A percentile compares a stretch with the other conserved stretches of the same genome.
phyloP scores from a whole-genome alignment of 2,888 invertebrate genomes.

The Crossocerus cetratus region DNA sequence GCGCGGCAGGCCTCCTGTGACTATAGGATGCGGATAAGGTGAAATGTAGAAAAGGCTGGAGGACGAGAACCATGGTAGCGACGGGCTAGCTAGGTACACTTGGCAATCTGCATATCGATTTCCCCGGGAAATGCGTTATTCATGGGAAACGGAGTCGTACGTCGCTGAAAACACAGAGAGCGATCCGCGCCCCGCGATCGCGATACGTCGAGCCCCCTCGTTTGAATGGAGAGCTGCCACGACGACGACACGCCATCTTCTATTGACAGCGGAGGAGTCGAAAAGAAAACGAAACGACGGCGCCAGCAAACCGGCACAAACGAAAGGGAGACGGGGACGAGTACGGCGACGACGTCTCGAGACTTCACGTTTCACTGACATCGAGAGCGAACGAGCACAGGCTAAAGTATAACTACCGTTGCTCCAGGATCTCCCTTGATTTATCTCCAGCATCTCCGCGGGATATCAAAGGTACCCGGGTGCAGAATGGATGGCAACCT shows the following conservation, averaged over 20 bases:
- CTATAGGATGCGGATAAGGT: conserved; percentile 21
- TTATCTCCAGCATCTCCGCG: background rate
- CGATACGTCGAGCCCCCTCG: conserved; percentile 52
- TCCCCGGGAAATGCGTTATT: conserved; percentile 63
- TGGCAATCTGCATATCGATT: conserved; percentile 66
- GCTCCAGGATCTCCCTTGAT: background rate
- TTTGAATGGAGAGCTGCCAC: conserved; percentile 51
- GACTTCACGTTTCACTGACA: background rate
- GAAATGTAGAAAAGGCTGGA: conserved; percentile 13
- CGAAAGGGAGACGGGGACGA: background rate
- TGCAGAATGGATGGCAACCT: background rate
- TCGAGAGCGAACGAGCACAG: background rate
- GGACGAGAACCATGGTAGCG: conserved; percentile 7
- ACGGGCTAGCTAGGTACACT: conserved; percentile 41
- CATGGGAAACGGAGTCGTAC: conserved; percentile 61
- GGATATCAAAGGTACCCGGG: background rate
- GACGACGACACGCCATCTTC: conserved; percentile 48
- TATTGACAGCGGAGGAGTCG: conserved; percentile 23
- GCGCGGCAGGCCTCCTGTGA: conserved; percentile 18
- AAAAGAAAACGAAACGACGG: conserved; percentile 29
- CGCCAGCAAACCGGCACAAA: conserved; percentile 6
- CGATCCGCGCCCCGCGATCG: conserved; percentile 56
- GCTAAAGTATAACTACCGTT: conserved; percentile 1
- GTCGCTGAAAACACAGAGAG: conserved; percentile 57
- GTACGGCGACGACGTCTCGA: background rate